Conservation (phyloP, 1,140 invertebrate species). For the Latrodectus geometricus region DNA sequence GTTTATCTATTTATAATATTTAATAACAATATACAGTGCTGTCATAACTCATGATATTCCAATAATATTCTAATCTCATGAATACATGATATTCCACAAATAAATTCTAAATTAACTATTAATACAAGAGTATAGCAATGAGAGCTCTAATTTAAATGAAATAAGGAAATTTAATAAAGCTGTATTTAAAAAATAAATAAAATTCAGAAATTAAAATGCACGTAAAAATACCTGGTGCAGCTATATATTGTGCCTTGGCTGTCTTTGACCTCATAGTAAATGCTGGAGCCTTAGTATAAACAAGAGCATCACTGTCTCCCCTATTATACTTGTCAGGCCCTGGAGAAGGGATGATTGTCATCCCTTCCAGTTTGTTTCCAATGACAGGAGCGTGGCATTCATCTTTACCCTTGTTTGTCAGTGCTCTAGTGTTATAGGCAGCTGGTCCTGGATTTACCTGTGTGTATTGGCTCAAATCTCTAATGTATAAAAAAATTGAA, state of each 20-base stretch:
- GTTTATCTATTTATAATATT: too few relatives aligned
- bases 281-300: background rate
- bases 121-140: too few relatives aligned
- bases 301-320: background rate
- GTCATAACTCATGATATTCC: too few relatives aligned
- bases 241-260: background rate
- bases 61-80: too few relatives aligned
- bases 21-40: too few relatives aligned
- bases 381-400: constrained; percentile 28
- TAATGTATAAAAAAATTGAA: too few relatives aligned
- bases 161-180: background rate
- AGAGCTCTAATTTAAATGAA: too few relatives aligned
- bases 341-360: background rate
- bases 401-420: constrained; percentile 31
- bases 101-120: too few relatives aligned
- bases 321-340: constrained; percentile 20
- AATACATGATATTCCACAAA: too few relatives aligned
- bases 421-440: background rate
- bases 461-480: too few relatives aligned
- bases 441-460: background rate
- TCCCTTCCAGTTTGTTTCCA: background rate
- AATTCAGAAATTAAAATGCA: background rate
- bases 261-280: background rate
- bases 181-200: background rate
- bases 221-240: background rate